A percentile compares a stretch with the other conserved stretches of the same genome.
These are phyloP conservation scores for Zaprionus bogoriensis DNA, from an alignment of 2,888 invertebrate species.

Conservation along the genomic window DNA sequence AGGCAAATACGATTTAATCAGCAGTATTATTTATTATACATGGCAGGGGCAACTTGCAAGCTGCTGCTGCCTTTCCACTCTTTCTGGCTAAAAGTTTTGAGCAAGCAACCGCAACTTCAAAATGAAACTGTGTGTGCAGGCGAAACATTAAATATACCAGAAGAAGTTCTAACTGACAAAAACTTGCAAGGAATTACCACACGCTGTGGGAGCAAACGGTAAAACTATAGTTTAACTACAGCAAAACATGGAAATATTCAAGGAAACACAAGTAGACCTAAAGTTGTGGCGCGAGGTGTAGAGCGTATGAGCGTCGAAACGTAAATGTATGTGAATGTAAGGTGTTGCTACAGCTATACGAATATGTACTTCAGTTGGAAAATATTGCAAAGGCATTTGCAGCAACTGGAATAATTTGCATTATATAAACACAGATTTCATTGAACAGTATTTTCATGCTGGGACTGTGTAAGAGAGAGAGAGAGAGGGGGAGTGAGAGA, in stretches of 20 bases:
- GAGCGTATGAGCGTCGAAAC: too few species aligned
- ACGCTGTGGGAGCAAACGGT: not conserved
- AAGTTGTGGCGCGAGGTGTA: too few species aligned
- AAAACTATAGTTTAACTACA: not conserved
- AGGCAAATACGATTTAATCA: slow-evolving; percentile 68
- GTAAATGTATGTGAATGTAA: too few species aligned
- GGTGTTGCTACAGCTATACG: too few species aligned
- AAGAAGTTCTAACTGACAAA: slow-evolving; percentile 25
- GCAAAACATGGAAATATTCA: slow-evolving; percentile 6
- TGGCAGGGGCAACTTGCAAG: slow-evolving; percentile 62
- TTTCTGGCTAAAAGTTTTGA: slow-evolving; percentile 38
- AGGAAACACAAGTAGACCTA: too few species aligned
- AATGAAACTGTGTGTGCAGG: slow-evolving; percentile 59
- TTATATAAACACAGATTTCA: too few species aligned
- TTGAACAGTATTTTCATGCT: slow-evolving; percentile 44
- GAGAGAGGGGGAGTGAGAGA: too few species aligned
- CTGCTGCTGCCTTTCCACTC: slow-evolving; percentile 11
- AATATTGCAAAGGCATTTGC: too few species aligned
- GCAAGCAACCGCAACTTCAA: slow-evolving; percentile 58
- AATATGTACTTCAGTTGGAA: too few species aligned
- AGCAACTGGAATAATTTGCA: too few species aligned
- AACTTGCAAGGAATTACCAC: not conserved
- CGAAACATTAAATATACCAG: slow-evolving; percentile 53
- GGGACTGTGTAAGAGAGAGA: slow-evolving; percentile 42
- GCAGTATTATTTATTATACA: slow-evolving; percentile 76